Percentiles rank a stretch among this genome's conserved stretches.
phyloP scores from a whole-genome alignment of 2,888 invertebrate genomes.

The Acrobasis repandana region DNA sequence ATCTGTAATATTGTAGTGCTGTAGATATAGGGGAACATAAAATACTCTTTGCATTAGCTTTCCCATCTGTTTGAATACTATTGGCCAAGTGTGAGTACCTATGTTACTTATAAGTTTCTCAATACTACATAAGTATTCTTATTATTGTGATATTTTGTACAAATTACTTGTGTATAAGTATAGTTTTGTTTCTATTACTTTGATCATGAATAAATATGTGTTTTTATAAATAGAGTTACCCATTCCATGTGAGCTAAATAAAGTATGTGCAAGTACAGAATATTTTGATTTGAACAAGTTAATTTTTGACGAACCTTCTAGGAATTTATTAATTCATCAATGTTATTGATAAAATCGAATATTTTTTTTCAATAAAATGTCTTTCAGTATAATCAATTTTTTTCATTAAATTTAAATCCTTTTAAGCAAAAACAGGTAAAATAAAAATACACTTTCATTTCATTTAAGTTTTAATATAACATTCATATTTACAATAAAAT shows the following conservation, averaged over 20 bases:
- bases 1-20: conserved; percentile 28
- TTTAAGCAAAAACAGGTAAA: conserved; percentile 28
- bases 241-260: conserved; percentile 38
- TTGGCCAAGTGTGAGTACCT: conserved; percentile 26
- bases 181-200: conserved; percentile 46
- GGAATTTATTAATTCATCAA: conserved; percentile 59
- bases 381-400: conserved; percentile 45
- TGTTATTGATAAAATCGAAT: conserved; percentile 68
- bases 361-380: conserved; percentile 78
- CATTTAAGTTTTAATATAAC: conserved; percentile 75
- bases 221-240: conserved; percentile 45
- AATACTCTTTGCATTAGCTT: conserved; percentile 32
- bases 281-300: conserved; percentile 64
- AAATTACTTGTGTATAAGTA: conserved; percentile 69
- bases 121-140: conserved; percentile 56
- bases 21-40: conserved; percentile 31
- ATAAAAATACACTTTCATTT: conserved; percentile 55
- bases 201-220: conserved; percentile 30
- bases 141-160: conserved; percentile 79
- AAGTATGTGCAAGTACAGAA: conserved; percentile 75
- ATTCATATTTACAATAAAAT: conserved; percentile 80
- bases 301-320: conserved; percentile 62
- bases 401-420: conserved; percentile 36
- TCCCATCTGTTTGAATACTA: conserved; percentile 26
- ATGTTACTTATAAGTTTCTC: conserved; percentile 44